These are phyloP conservation scores for Sebastes hubbsi DNA, from an alignment of 2,797 vertebrate species.

Conservation along the genomic window DNA sequence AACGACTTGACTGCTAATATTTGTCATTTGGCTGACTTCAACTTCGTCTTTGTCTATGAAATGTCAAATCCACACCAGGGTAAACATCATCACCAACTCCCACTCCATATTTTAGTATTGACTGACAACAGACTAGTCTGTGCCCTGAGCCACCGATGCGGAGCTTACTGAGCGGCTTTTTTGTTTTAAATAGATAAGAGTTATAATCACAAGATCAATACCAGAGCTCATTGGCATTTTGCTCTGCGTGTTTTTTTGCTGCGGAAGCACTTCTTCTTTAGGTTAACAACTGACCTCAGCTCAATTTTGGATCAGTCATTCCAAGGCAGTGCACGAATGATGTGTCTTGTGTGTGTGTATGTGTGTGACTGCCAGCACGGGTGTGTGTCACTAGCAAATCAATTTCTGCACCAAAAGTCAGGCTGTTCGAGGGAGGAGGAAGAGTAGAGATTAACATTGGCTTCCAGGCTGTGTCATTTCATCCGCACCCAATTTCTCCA, in stretches of 20 bases:
- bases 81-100: constrained; percentile 5
- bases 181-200: constrained; percentile 61
- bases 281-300: constrained; percentile 69
- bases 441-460: constrained; percentile 49
- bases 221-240: constrained; percentile 63
- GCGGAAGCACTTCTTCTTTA: constrained; percentile 63
- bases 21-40: neutral
- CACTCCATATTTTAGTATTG: constrained; percentile 3
- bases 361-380: constrained; percentile 7
- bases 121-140: constrained; percentile 1
- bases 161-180: constrained; percentile 48
- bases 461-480: constrained; percentile 50
- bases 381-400: constrained; percentile 57
- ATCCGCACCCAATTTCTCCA: constrained; percentile 41
- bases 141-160: constrained; percentile 26
- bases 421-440: constrained; percentile 21
- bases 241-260: constrained; percentile 47
- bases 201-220: constrained; percentile 76
- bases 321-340: constrained; percentile 15
- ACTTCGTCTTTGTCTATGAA: constrained; percentile 20
- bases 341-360: constrained; percentile 2
- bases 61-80: constrained; percentile 21
- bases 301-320: constrained; percentile 74
- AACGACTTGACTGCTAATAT: neutral
- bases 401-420: constrained; percentile 54